These are phyloP conservation scores for Anniella stebbinsi DNA, from an alignment of 2,797 vertebrate genomes.

Conservation along the genomic window DNA sequence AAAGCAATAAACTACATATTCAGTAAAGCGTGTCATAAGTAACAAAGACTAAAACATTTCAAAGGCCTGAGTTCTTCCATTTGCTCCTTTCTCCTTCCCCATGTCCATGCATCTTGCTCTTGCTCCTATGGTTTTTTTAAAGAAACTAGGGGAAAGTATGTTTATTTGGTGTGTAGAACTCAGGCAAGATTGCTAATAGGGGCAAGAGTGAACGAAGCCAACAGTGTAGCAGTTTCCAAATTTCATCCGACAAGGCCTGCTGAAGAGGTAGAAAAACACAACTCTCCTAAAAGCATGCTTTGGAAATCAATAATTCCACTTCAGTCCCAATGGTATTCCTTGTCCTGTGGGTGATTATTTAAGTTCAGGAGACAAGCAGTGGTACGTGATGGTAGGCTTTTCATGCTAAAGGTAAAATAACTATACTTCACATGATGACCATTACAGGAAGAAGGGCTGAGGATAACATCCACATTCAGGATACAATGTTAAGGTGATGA, in stretches of 20 bases:
- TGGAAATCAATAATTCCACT: slow-evolving; percentile 25
- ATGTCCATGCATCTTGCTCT: accelerated
- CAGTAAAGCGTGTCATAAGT: not conserved
- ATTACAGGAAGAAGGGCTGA: not conserved
- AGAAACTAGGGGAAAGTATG: slow-evolving; percentile 11
- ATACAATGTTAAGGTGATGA: not conserved
- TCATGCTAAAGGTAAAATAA: slow-evolving; percentile 19
- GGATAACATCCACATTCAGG: slow-evolving; percentile 18
- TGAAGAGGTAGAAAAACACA: not conserved
- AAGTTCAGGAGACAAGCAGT: accelerated
- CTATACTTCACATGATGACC: not conserved
- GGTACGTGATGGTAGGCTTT: not conserved
- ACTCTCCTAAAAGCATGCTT: not conserved
- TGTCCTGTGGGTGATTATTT: not conserved
- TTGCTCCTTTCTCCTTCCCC: not conserved
- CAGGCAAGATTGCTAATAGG: slow-evolving; percentile 70
- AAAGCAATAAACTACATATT: not conserved
- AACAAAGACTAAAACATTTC: not conserved
- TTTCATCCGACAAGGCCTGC: slow-evolving; percentile 2
- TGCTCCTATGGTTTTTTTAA: not conserved
- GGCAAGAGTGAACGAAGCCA: slow-evolving; percentile 71
- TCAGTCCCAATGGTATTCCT: slow-evolving; percentile 6
- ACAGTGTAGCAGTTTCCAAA: slow-evolving; percentile 65
- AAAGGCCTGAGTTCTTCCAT: slow-evolving; percentile 9
- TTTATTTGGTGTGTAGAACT: slow-evolving; percentile 8